These are phyloP conservation scores for Flexamia atlantica DNA, from an alignment of 2,888 invertebrate genomes.

Conservation along the genomic window DNA sequence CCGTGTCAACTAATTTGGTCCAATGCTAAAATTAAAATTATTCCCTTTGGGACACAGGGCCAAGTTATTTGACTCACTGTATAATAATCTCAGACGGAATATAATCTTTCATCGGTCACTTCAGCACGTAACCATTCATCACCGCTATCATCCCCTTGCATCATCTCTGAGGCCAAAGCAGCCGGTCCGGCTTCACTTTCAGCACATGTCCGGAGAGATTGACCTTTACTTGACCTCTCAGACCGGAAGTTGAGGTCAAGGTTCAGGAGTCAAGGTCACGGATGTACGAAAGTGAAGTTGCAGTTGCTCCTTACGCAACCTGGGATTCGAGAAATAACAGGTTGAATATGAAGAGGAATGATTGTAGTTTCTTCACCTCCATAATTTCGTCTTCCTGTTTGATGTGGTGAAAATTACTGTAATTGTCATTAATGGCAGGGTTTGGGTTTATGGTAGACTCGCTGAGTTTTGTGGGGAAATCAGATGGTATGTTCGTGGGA, in stretches of 20 bases:
- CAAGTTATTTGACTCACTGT: too few relatives aligned
- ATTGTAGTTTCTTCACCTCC: background rate
- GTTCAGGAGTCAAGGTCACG: constrained; percentile 30
- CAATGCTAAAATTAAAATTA: too few relatives aligned
- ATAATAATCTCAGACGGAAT: too few relatives aligned
- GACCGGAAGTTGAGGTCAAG: background rate
- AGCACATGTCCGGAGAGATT: constrained; percentile 13
- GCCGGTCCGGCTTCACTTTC: constrained; percentile 12
- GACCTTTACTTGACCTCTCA: constrained; percentile 14
- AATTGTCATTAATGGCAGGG: constrained; percentile 2
- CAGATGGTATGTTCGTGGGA: background rate
- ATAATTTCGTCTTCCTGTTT: constrained; percentile 12
- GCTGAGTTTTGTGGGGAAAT: background rate
- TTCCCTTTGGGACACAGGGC: too few relatives aligned
- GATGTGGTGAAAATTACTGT: background rate
- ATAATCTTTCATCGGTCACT: background rate
- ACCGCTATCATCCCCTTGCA: background rate
- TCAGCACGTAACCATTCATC: background rate
- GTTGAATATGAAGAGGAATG: background rate
- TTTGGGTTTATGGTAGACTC: background rate
- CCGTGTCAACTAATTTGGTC: too few relatives aligned
- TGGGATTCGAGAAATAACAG: background rate
- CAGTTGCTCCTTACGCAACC: background rate
- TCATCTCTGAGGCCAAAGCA: constrained; percentile 4
- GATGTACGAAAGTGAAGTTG: constrained; percentile 3